Evolutionary conservation across 2,888 invertebrate genomes (phyloP).

Genomic region (Apocheima hispidaria): DNA sequence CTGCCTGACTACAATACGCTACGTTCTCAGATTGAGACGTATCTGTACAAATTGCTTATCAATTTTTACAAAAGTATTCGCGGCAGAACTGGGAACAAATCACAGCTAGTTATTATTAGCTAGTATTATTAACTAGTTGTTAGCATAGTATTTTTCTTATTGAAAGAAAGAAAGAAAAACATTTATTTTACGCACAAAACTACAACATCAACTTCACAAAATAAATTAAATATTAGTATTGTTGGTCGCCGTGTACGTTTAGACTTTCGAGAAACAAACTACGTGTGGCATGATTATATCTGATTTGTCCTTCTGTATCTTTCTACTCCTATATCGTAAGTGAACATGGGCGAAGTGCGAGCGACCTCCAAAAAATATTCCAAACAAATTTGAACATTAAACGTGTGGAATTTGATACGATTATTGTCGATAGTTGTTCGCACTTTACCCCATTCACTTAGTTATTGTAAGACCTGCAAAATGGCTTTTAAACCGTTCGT

Average conservation of each 20-base stretch:
- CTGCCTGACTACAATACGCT: not conserved
- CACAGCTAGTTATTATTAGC: not conserved
- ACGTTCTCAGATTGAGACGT: not conserved
- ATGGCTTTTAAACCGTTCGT: constrained; percentile 14
- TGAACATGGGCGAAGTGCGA: not conserved
- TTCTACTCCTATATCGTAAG: not conserved
- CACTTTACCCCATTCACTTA: not conserved
- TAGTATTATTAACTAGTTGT: not conserved
- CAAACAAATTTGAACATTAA: not conserved
- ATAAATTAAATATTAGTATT: too few relatives aligned
- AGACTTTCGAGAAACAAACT: not conserved
- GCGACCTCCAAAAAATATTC: not conserved
- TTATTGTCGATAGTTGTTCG: not conserved
- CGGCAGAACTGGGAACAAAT: not conserved
- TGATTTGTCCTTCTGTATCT: constrained; percentile 6
- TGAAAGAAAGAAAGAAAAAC: too few relatives aligned
- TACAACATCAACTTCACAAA: too few relatives aligned
- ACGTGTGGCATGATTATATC: not conserved
- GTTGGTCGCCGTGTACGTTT: too few relatives aligned
- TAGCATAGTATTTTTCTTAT: too few relatives aligned
- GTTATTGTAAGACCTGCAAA: constrained; percentile 4
- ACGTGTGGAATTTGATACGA: not conserved
- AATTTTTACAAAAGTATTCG: not conserved
- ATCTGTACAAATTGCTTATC: not conserved
- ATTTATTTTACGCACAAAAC: too few relatives aligned